phyloP scores from a whole-genome alignment of 2,797 vertebrate genomes.

The Mastacembelus armatus region DNA sequence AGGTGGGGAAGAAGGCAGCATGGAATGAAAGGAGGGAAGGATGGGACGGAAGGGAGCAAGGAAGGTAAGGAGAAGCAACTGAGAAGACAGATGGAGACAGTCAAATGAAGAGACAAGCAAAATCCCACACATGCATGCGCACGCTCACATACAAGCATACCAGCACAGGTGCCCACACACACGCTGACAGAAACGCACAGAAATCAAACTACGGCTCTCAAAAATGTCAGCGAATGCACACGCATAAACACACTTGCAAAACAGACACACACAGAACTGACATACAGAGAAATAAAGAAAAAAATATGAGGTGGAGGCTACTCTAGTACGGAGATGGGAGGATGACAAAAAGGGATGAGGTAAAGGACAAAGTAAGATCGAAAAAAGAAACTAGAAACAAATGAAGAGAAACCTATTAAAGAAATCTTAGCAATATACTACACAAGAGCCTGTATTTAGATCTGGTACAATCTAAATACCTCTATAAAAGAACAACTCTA shows the following conservation, averaged over 20 bases:
- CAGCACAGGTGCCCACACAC: slow-evolving; percentile 21
- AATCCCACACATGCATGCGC: slow-evolving; percentile 53
- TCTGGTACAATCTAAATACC: slow-evolving; percentile 76
- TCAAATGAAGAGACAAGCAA: slow-evolving; percentile 71
- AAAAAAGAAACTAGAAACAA: slow-evolving; percentile 24
- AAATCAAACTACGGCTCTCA: slow-evolving; percentile 48
- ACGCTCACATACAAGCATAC: slow-evolving; percentile 25
- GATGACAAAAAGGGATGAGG: slow-evolving; percentile 64
- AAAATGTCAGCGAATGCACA: slow-evolving; percentile 51
- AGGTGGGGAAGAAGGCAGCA: slow-evolving; percentile 50
- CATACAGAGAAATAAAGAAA: slow-evolving; percentile 65
- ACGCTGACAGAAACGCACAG: slow-evolving; percentile 39
- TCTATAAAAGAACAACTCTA: slow-evolving; percentile 65
- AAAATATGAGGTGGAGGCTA: slow-evolving; percentile 67
- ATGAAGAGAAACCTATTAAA: slow-evolving; percentile 66
- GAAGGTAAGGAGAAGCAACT: slow-evolving; percentile 75
- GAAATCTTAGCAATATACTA: slow-evolving; percentile 74
- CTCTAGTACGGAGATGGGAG: slow-evolving; percentile 65
- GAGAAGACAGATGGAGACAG: slow-evolving; percentile 70
- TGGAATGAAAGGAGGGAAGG: slow-evolving; percentile 54
- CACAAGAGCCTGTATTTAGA: slow-evolving; percentile 79
- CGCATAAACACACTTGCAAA: slow-evolving; percentile 44
- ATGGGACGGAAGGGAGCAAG: slow-evolving; percentile 50
- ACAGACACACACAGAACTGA: slow-evolving; percentile 74
- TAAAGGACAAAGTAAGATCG: slow-evolving; percentile 53